Conservation (phyloP, 2,888 invertebrate genomes). For the Athalia cordata region DNA sequence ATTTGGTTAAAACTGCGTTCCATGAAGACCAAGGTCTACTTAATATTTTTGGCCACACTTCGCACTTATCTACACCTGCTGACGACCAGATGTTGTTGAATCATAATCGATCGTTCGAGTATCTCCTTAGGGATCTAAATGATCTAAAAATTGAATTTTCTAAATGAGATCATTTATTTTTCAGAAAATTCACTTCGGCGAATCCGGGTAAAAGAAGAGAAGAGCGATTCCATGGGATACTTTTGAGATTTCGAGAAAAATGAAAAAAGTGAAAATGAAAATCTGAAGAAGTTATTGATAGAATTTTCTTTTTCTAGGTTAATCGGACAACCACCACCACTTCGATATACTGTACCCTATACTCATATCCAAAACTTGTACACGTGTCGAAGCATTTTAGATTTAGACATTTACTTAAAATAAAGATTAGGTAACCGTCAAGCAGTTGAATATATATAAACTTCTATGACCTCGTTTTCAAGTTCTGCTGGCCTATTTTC, state of each 20-base stretch:
- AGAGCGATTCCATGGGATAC: too few species aligned
- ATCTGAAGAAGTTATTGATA: not conserved
- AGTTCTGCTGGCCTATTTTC: constrained; percentile 24
- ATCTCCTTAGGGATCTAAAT: too few species aligned
- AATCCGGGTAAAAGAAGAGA: too few species aligned
- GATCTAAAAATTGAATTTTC: too few species aligned
- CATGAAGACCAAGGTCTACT: constrained; percentile 6
- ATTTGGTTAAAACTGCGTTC: not conserved
- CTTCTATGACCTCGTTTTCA: constrained; percentile 49
- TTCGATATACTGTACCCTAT: not conserved
- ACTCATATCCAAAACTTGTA: constrained; percentile 49
- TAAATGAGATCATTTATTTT: too few species aligned
- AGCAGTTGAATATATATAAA: constrained; percentile 46
- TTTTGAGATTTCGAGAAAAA: not conserved
- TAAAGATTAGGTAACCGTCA: constrained; percentile 56
- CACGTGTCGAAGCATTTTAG: constrained; percentile 46
- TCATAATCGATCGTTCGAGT: not conserved
- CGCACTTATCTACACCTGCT: not conserved
- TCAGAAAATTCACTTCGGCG: too few species aligned
- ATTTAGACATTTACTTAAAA: constrained; percentile 56
- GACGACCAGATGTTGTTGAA: not conserved
- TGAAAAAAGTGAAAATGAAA: not conserved
- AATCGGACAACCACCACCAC: not conserved
- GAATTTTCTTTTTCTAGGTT: not conserved
- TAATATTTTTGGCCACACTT: not conserved